A percentile compares a stretch with the other conserved stretches of the same genome.
These are phyloP conservation scores for Oscheius sp. DNA, from an alignment of 2,888 invertebrate genomes.

Conservation along the genomic window DNA sequence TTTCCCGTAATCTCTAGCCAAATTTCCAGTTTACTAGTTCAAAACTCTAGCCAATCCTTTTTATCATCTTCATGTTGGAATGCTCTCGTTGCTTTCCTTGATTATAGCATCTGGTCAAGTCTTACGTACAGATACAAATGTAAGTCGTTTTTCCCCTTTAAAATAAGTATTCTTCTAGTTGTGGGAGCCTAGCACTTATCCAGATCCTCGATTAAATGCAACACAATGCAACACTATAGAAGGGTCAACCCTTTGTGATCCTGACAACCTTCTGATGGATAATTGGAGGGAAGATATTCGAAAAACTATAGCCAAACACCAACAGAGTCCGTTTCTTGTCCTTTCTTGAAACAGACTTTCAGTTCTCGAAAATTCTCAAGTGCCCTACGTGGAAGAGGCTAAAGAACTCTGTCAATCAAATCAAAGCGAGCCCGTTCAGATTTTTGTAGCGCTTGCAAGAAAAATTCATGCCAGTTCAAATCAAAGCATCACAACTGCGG, in stretches of 20 bases:
- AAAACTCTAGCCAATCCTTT: not conserved
- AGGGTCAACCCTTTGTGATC: conserved; percentile 67
- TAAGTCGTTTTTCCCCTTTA: not conserved
- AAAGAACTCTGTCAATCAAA: conserved; percentile 59
- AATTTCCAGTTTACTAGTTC: not conserved
- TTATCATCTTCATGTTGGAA: conserved; percentile 30
- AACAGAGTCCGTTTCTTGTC: conserved; percentile 52
- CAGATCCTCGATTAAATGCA: conserved; percentile 63
- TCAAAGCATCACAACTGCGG: conserved; percentile 60
- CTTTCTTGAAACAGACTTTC: not conserved
- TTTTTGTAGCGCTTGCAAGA: conserved; percentile 67
- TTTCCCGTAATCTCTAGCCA: not conserved
- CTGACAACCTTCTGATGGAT: conserved; percentile 68
- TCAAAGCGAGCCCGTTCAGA: conserved; percentile 55
- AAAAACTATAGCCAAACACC: conserved; percentile 58
- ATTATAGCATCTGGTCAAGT: conserved; percentile 69
- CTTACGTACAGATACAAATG: conserved; percentile 62
- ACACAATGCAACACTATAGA: conserved; percentile 50
- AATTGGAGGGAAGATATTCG: conserved; percentile 66
- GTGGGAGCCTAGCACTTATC: conserved; percentile 64
- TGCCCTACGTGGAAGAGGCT: conserved; percentile 63
- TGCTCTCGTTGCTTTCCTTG: conserved; percentile 67
- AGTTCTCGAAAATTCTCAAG: conserved; percentile 48
- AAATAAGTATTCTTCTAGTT: conserved; percentile 16
- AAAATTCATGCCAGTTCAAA: conserved; percentile 63